These are phyloP conservation scores for Pelodiscus sinensis DNA, from an alignment of 2,113 vertebrate species.

Conservation along the genomic window DNA sequence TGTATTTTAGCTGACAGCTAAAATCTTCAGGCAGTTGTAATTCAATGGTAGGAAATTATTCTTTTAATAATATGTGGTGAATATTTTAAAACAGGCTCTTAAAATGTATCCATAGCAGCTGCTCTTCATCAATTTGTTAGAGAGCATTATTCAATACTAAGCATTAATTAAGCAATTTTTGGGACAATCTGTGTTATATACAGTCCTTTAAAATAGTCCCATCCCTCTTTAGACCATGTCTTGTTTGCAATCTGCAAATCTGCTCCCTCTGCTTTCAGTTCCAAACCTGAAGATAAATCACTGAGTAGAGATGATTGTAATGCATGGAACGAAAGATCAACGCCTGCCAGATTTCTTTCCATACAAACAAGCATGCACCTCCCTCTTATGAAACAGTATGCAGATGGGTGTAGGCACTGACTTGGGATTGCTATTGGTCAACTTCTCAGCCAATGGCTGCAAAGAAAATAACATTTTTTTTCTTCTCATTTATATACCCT, in stretches of 20 bases:
- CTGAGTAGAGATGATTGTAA: too few species aligned
- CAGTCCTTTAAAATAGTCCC: not conserved
- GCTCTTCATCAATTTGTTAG: not conserved
- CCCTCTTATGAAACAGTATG: conserved; percentile 2
- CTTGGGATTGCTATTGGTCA: conserved; percentile 43
- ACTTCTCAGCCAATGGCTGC: conserved; percentile 51
- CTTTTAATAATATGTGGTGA: not conserved
- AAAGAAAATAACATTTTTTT: conserved; percentile 31
- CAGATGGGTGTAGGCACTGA: conserved; percentile 45
- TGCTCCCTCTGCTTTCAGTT: not conserved
- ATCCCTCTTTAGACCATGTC: not conserved
- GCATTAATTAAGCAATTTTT: not conserved
- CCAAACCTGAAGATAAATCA: not conserved
- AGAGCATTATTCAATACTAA: not conserved
- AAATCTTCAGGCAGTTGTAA: not conserved
- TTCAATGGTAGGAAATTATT: not conserved
- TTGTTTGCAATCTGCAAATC: not conserved
- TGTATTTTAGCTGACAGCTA: not conserved
- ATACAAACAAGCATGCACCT: not conserved
- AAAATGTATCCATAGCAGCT: not conserved
- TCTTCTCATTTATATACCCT: conserved; percentile 36
- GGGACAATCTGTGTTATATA: not conserved
- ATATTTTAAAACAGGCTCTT: not conserved
- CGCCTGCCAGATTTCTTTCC: not conserved
- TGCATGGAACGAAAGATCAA: not conserved